A percentile compares a stretch with the other conserved stretches of the same genome.
phyloP scores from a whole-genome alignment of 2,113 vertebrate genomes.

The Rhinolophus sinicus region DNA sequence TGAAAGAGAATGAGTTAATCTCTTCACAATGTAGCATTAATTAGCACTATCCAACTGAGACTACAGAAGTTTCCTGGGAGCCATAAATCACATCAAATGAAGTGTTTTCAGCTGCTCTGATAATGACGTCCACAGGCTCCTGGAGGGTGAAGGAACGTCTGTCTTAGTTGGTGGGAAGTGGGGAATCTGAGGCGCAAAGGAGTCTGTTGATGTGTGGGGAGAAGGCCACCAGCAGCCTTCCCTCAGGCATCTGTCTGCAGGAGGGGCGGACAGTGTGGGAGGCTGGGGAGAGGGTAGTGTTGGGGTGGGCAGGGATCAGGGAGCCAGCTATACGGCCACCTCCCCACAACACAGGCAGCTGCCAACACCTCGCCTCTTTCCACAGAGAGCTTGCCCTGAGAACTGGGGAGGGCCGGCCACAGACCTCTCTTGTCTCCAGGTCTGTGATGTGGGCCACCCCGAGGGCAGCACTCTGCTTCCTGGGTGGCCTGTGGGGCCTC shows the following conservation, averaged over 20 bases:
- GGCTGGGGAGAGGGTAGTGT: neutral
- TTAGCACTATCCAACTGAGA: neutral
- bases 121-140: neutral
- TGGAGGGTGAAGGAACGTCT: neutral
- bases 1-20: neutral
- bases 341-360: neutral
- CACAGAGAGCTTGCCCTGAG: neutral
- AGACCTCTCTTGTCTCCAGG: neutral
- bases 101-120: slow-evolving; percentile 5
- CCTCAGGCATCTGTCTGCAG: neutral
- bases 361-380: neutral
- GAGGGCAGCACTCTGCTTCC: too few species aligned
- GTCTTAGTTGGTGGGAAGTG: slow-evolving; percentile 1
- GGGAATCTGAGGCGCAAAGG: neutral
- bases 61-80: neutral
- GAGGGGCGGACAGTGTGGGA: neutral
- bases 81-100: slow-evolving; percentile 34
- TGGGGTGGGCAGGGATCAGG: neutral
- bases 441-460: neutral
- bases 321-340: neutral
- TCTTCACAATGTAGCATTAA: neutral
- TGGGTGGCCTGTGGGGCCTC: neutral
- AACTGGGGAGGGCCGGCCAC: neutral
- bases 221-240: slow-evolving; percentile 50
- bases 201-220: neutral